Conservation (phyloP, 1,140 invertebrate species). For the Camponotus pennsylvanicus region DNA sequence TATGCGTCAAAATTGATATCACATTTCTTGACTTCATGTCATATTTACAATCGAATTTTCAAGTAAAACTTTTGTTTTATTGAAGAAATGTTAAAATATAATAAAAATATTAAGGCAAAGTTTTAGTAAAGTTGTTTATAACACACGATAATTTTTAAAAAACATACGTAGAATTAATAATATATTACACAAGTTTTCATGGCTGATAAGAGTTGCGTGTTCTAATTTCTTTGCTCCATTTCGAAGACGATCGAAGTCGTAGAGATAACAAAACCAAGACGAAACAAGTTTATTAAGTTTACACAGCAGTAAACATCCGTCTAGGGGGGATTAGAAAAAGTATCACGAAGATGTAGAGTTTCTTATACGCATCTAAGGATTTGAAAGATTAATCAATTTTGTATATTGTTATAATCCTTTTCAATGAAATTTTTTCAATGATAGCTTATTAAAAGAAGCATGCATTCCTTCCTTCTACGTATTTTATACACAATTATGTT, state of each 20-base stretch:
- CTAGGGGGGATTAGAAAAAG: slow-evolving; percentile 58
- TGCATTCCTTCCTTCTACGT: too few relatives aligned
- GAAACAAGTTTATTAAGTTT: slow-evolving; percentile 75
- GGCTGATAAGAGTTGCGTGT: background rate
- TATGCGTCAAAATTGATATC: background rate
- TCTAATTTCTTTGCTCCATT: slow-evolving; percentile 5
- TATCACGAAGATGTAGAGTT: background rate
- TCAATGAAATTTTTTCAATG: background rate
- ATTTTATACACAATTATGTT: background rate
- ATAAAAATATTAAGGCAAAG: background rate
- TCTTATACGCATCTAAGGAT: background rate
- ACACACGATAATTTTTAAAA: background rate
- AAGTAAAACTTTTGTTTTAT: background rate
- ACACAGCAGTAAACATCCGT: slow-evolving; percentile 72
- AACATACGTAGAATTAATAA: background rate
- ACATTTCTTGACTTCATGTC: background rate
- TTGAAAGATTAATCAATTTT: slow-evolving; percentile 13
- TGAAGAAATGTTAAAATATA: background rate
- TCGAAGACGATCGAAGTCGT: slow-evolving; percentile 56
- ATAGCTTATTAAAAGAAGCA: background rate
- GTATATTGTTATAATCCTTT: background rate
- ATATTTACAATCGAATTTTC: background rate
- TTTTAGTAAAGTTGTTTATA: background rate
- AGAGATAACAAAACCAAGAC: slow-evolving; percentile 19
- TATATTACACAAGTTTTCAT: background rate